Evolutionary conservation across 1,140 invertebrate species (phyloP).

Genomic region (Ectropis grisescens): DNA sequence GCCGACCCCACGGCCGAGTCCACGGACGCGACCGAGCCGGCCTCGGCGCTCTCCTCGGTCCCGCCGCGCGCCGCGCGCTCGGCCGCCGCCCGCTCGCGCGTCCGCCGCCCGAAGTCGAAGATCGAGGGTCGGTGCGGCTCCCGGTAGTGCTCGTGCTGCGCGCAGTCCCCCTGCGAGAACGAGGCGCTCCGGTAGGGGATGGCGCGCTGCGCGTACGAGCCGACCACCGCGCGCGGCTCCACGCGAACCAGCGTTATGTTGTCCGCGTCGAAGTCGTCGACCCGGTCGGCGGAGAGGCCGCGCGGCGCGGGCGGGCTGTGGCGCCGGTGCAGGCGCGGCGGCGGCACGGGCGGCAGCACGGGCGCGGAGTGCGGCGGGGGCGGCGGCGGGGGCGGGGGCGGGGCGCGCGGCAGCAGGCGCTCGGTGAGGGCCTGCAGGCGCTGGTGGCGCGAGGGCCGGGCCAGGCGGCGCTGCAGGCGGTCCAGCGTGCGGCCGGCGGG

Average conservation of each 20-base stretch:
- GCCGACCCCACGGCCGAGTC: conserved; percentile 74
- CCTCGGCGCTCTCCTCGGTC: conserved; percentile 15
- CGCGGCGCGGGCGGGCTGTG: conserved; percentile 45
- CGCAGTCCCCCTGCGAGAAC: conserved; percentile 85
- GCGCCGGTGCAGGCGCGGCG: conserved; percentile 42
- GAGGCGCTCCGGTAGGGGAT: conserved; percentile 84
- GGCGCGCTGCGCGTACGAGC: conserved; percentile 71
- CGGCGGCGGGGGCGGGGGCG: conserved; percentile 27
- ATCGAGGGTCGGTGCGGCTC: conserved; percentile 46
- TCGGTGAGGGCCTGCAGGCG: conserved; percentile 83
- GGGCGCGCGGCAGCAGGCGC: conserved; percentile 70
- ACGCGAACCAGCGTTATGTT: conserved; percentile 65
- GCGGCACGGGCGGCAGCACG: conserved; percentile 46
- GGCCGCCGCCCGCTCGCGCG: conserved; percentile 30
- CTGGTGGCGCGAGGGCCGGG: conserved; percentile 74
- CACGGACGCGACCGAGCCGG: conserved; percentile 70
- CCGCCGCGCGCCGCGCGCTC: conserved; percentile 12
- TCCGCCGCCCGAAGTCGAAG: conserved; percentile 52
- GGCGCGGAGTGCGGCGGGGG: conserved; percentile 44
- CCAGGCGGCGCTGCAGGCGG: conserved; percentile 82
- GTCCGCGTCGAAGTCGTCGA: conserved; percentile 54
- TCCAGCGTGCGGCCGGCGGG: conserved; percentile 77
- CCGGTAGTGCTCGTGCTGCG: conserved; percentile 56
- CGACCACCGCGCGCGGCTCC: conserved; percentile 70
- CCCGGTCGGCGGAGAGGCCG: conserved; percentile 44